A percentile compares a stretch with the other conserved stretches of the same genome.
phyloP scores from a whole-genome alignment of 2,797 vertebrate genomes.

The Paguma larvata region DNA sequence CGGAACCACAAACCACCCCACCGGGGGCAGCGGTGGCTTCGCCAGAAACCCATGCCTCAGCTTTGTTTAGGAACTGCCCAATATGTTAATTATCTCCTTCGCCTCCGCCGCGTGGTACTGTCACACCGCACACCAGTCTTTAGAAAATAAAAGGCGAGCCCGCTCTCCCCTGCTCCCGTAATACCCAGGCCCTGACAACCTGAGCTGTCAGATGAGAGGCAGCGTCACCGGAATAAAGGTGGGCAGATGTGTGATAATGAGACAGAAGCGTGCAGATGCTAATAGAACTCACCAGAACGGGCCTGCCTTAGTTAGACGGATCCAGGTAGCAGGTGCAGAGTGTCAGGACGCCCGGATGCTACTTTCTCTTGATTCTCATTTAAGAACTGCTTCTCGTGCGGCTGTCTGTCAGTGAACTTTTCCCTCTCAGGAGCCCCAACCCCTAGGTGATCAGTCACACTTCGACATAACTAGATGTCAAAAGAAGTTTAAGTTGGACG shows the following conservation, averaged over 20 bases:
- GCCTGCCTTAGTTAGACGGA: conserved; percentile 95
- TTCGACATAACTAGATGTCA: conserved; percentile 95
- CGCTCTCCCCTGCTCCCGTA: conserved; percentile 86
- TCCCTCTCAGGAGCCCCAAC: conserved; percentile 93
- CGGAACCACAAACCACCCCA: conserved; percentile 12
- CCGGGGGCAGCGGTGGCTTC: conserved; percentile 68
- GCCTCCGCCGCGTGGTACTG: conserved; percentile 92
- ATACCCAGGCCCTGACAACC: conserved; percentile 92
- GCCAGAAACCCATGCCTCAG: conserved; percentile 79
- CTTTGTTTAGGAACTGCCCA: conserved; percentile 90
- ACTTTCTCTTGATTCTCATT: conserved; percentile 94
- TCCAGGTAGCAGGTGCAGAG: conserved; percentile 96
- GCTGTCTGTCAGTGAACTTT: conserved; percentile 92
- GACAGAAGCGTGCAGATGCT: conserved; percentile 98
- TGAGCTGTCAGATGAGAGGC: conserved; percentile 96
- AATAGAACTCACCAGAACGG: conserved; percentile 94
- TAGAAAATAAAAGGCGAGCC: conserved; percentile 91
- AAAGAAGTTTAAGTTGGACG: conserved; percentile 92
- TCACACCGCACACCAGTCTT: conserved; percentile 93
- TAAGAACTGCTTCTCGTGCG: conserved; percentile 92
- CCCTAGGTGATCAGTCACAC: conserved; percentile 95
- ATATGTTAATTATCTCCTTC: conserved; percentile 95
- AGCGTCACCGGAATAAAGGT: conserved; percentile 95
- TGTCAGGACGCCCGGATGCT: conserved; percentile 93
- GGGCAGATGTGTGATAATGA: conserved; percentile 99